Base-by-base conservation (phyloP, 1,140 invertebrate genomes). In the Drosophila fuyamai region DNA sequence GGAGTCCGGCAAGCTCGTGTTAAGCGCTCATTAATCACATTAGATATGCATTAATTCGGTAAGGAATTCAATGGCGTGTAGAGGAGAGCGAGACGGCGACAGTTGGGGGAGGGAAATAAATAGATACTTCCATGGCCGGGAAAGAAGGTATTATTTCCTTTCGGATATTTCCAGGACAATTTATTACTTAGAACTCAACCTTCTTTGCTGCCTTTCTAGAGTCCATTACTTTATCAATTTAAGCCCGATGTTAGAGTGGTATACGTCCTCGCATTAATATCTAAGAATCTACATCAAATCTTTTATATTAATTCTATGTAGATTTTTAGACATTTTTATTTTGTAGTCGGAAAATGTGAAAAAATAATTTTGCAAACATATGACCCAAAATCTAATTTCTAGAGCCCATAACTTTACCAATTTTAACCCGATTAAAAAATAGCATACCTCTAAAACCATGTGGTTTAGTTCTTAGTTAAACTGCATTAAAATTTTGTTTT, bases 11-110 rank as follows among this genome's bases (percentile, higher is more conserved):
- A 51, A 76, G 84, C 84, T 88, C 84, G 84, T 88, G 84, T 81
- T 89, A 88, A 88, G 79, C 68, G 79, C 63, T 81, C 84, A 88
- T 88, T 88, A 88, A 88, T 88, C 83, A 89, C 84, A 88, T 88
- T 89, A 88, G 80, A 74, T 89, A 77, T 89, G 84, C 84, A 89
- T 89, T 88, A 88, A 88, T 84, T 71, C 58, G 59, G 55, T 57
- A 82, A 66, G 50, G 70, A 43, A 58, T 71, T 47, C 68, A 16
- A 47, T 23, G 51, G 63, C 38, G 51, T 58, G 16, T 14, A 16
- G 41, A 5, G 18, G 43, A 60, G 13, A 50, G n/a, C 16, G 41
- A 36, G 62, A 46, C n/a, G 53, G 38, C 46, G 35, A 40, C 35
- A 40, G 38, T 8, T 27, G 13, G n/a, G 9, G 60, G 59, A 27